Base-by-base conservation (phyloP, 2,888 invertebrate species). In the Philhelius pedissequus region DNA sequence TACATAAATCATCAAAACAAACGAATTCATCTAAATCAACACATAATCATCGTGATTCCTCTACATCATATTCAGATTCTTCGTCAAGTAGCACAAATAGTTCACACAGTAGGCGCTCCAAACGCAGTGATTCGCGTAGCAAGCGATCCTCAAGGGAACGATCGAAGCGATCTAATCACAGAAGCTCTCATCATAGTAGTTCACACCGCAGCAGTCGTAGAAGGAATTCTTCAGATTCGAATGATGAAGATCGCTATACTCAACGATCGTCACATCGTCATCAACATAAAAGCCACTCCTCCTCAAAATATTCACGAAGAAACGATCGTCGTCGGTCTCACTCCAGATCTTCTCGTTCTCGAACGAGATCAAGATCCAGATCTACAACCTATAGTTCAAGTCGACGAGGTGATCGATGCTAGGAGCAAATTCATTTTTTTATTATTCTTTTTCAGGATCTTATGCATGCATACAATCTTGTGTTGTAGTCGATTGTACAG, bases 201-300 rank as follows among this genome's bases (percentile, higher is more conserved):
- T 84, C 83, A 32, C 58, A 84, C 58, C 84, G 80, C 9, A 81
- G 80, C 32, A 86, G 81, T 48, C 86, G 84, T 6, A 84, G 87
- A 43, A 83, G 87, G 11, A 87, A 88, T 48, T 90, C 89, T 0
- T 89, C 88, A 52, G 87, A 89, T 68, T 90, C 89, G 0, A 87
- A 87, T 35, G 89, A 88, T 68, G 82, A 86, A 13, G 82, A 86
- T 25, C 69, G 70, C 56, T 73, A 78, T 15, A 86, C 78, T 58
- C 86, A 86, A 48, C 77, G 74, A 60, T 79, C 81, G 43, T 69
- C 79, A 64, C 62, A 30, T 68, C 71, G 11, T 3, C 78, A 32
- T 2, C 45, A 66, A 13, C 76, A 77, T 27, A 82, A 82, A 50
- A 58, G 52, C 50, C 38, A 69, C 25, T 75, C 80, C 35, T 80